phyloP scores from a whole-genome alignment of 2,888 invertebrate species.

The Corythucha ciliata region DNA sequence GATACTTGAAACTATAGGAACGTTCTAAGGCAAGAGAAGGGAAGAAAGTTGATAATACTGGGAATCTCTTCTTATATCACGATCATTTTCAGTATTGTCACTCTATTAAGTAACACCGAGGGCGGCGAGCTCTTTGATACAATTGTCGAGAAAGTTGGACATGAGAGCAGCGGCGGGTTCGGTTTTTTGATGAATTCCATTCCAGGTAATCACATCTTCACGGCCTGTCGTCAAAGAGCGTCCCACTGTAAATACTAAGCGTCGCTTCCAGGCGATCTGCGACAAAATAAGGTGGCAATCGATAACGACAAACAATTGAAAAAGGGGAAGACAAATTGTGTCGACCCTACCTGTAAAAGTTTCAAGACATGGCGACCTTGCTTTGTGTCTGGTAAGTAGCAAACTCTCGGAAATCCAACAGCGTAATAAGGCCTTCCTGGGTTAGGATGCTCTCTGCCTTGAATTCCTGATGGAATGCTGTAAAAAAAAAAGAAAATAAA shows the following conservation, averaged over 20 bases:
- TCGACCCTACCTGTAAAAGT: conserved; percentile 24
- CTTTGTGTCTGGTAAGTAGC: conserved; percentile 74
- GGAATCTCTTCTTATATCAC: too few relatives aligned
- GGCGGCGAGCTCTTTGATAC: conserved; percentile 50
- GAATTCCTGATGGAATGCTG: conserved; percentile 77
- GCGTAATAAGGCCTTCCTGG: conserved; percentile 81
- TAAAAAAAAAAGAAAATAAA: too few relatives aligned
- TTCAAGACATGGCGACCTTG: conserved; percentile 55
- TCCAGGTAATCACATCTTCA: conserved; percentile 87
- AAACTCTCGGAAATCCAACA: conserved; percentile 73
- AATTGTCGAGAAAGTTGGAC: conserved; percentile 57
- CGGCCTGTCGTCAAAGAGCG: conserved; percentile 82
- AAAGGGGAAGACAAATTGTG: not conserved
- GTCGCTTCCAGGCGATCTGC: conserved; percentile 72
- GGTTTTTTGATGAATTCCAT: conserved; percentile 79
- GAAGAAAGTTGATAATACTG: too few relatives aligned
- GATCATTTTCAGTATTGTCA: too few relatives aligned
- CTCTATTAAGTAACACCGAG: conserved; percentile 45
- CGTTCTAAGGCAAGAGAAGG: too few relatives aligned
- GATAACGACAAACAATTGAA: not conserved
- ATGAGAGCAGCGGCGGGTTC: conserved; percentile 67
- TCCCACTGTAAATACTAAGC: conserved; percentile 75
- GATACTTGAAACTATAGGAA: too few relatives aligned
- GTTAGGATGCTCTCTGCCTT: conserved; percentile 67
- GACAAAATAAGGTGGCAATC: conserved; percentile 43